Percentiles rank a stretch among this genome's conserved stretches.
These are phyloP conservation scores for Tholera decimalis DNA, from an alignment of 2,888 invertebrate genomes.

Conservation along the genomic window DNA sequence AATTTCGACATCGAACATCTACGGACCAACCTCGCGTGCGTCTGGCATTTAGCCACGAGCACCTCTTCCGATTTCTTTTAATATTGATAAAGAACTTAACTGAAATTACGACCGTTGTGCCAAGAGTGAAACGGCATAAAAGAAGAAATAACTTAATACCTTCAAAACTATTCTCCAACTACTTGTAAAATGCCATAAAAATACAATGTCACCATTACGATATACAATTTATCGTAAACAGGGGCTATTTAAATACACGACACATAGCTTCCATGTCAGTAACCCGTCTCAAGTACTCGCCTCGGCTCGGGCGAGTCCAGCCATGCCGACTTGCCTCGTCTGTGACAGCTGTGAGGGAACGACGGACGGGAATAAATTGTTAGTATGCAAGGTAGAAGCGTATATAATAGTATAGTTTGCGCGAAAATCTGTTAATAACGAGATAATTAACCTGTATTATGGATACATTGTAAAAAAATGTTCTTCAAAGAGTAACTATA, in stretches of 20 bases:
- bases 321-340: constrained; percentile 26
- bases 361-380: constrained; percentile 59
- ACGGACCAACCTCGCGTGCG: too few relatives aligned
- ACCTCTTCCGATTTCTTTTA: too few relatives aligned
- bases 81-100: too few relatives aligned
- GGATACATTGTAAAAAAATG: too few relatives aligned
- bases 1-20: too few relatives aligned
- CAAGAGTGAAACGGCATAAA: too few relatives aligned
- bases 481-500: too few relatives aligned
- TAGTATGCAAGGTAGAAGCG: constrained; percentile 10
- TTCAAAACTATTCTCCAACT: not conserved
- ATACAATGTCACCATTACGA: constrained; percentile 26
- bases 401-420: not conserved
- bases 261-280: constrained; percentile 63
- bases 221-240: constrained; percentile 36
- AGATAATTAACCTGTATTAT: too few relatives aligned
- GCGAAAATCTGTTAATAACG: not conserved
- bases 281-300: constrained; percentile 53
- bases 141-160: not conserved
- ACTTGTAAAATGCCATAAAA: not conserved
- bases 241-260: constrained; percentile 54
- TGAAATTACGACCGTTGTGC: too few relatives aligned
- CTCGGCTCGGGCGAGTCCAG: constrained; percentile 32
- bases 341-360: constrained; percentile 57
- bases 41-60: too few relatives aligned